Percentiles rank a stretch among this genome's conserved stretches.
phyloP scores from a whole-genome alignment of 2,888 invertebrate genomes.

The Latrodectus hesperus region DNA sequence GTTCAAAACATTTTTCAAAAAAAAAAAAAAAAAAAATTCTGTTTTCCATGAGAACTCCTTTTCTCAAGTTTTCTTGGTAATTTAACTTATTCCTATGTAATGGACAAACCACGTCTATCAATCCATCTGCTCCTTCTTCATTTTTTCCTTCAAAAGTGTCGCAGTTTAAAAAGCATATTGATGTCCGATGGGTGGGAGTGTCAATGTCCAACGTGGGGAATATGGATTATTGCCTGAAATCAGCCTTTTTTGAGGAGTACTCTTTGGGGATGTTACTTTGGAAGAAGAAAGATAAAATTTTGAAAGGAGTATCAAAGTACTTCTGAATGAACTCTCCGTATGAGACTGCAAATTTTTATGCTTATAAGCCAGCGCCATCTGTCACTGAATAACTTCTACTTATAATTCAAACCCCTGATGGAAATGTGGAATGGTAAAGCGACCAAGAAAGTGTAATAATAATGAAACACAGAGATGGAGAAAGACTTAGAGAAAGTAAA shows the following conservation, averaged over 20 bases:
- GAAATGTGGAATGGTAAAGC: constrained; percentile 31
- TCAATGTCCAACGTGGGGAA: constrained; percentile 34
- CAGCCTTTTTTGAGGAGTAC: too few species aligned
- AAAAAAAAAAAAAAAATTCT: too few species aligned
- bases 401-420: constrained; percentile 54
- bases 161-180: too few species aligned
- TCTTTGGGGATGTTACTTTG: not conserved
- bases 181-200: constrained; percentile 40
- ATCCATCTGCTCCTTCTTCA: too few species aligned
- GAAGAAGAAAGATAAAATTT: constrained; percentile 8
- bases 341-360: constrained; percentile 15
- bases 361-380: constrained; percentile 30
- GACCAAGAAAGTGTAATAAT: constrained; percentile 60
- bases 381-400: constrained; percentile 42
- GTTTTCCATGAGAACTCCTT: too few species aligned
- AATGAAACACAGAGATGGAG: constrained; percentile 30
- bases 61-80: too few species aligned
- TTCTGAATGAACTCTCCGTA: constrained; percentile 17
- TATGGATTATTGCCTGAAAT: constrained; percentile 12
- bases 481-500: not conserved
- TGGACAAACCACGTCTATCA: too few species aligned
- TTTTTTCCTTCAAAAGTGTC: too few species aligned
- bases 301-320: constrained; percentile 42
- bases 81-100: too few species aligned
- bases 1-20: too few species aligned